Base-by-base conservation (phyloP, 2,113 vertebrate genomes). In the Martes martes region DNA sequence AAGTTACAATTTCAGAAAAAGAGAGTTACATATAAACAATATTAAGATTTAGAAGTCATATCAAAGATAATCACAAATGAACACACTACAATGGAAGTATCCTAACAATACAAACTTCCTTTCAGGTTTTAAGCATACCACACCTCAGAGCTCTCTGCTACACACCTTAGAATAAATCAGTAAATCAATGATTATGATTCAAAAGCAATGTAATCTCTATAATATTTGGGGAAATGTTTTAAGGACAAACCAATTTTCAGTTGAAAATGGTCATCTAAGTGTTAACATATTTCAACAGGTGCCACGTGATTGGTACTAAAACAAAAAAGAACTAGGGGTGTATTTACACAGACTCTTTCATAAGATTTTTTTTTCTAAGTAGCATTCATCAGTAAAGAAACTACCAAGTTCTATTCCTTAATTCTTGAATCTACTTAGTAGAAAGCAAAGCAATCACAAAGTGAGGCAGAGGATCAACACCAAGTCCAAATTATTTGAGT, bases 11-110 rank as follows among this genome's bases (percentile, higher is more conserved):
- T 95, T 67, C 5, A 90, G 79, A 95, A 92, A 95, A 90, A 93
- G 7, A 36, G n/a, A 45, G 26, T 88, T 94, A 96, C 36, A 95
- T 26, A 87, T 13, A 92, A 92, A 87, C 52, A 89, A 36, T 16
- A 94, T 78, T 94, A 82, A 97, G n/a, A 93, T 80, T 83, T 92
- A 79, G 47, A 89, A 87, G 39, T 84, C 76, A 97, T 36, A 86
- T 15, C 74, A 89, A 80, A 84, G 67, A 88, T 36, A 80, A 21
- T 59, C 26, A 87, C 26, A 55, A 95, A 95, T 78, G 16, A 74
- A 92, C 21, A 96, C 11, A 88, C 3, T 85, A 63, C 8, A 14
- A 92, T 10, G 16, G 36, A 1, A 78, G 33, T 84, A 47, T 33
- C 15, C 69, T 45, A 69, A 47, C 80, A 47, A 95, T 39, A 91